Conservation (phyloP, 2,113 vertebrate genomes). For the Mobula hypostoma region DNA sequence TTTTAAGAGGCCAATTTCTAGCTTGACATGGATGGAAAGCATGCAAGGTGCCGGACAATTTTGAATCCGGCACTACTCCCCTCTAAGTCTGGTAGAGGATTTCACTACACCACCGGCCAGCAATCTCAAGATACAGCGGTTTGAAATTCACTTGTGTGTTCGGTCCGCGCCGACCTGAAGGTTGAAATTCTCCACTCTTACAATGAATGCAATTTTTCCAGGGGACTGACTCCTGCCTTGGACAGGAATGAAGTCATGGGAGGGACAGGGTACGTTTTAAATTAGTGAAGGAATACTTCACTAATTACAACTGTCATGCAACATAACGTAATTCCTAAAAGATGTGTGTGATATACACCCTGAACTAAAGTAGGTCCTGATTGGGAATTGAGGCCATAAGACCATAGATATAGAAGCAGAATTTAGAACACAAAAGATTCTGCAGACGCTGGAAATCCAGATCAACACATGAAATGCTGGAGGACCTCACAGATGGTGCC, state of each 20-base stretch:
- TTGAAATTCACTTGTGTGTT: neutral
- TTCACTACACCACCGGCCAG: neutral
- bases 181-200: neutral
- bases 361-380: neutral
- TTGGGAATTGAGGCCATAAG: neutral
- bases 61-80: too few species aligned
- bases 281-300: neutral
- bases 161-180: neutral
- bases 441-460: too few species aligned
- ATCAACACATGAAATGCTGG: too few species aligned
- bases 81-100: too few species aligned
- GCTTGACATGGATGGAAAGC: too few species aligned
- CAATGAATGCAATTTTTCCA: neutral
- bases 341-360: neutral
- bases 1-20: too few species aligned
- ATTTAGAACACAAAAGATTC: too few species aligned
- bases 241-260: neutral
- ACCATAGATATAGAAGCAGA: too few species aligned
- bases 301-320: neutral
- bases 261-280: neutral
- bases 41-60: too few species aligned
- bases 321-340: neutral
- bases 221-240: neutral
- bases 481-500: too few species aligned
- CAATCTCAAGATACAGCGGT: neutral